Conservation (phyloP, 2,797 vertebrate species). For the Propithecus perrieri region DNA sequence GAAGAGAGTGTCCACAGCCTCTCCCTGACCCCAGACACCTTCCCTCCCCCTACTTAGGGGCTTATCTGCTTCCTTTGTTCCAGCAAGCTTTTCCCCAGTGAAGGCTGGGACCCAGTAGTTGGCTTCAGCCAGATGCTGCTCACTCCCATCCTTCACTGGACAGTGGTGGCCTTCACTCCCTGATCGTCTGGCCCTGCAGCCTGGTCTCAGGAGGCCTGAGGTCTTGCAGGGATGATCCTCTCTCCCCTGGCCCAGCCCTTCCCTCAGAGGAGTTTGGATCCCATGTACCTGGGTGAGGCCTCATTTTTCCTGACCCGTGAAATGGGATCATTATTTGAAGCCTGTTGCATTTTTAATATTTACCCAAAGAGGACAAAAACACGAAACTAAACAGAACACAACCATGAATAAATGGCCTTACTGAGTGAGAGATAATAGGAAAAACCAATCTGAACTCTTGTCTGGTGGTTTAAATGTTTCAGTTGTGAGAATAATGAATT, state of each 20-base stretch:
- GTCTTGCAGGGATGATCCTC: background rate
- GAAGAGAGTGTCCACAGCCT: background rate
- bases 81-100: background rate
- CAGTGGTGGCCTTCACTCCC: background rate
- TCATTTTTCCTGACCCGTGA: background rate
- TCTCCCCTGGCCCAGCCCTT: background rate
- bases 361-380: background rate
- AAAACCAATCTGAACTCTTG: background rate
- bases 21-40: background rate
- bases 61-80: background rate
- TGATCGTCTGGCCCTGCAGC: background rate
- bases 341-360: background rate
- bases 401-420: background rate
- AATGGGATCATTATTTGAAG: slow-evolving; percentile 15
- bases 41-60: background rate
- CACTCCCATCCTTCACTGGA: background rate
- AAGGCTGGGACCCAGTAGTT: background rate
- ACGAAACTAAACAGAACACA: background rate
- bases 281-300: background rate
- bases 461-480: background rate
- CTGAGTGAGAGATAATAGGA: background rate
- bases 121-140: background rate
- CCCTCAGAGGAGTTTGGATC: background rate
- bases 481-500: background rate
- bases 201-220: background rate